Evolutionary conservation across 2,888 invertebrate species (phyloP).

Genomic region (Mycalesis mineus): DNA sequence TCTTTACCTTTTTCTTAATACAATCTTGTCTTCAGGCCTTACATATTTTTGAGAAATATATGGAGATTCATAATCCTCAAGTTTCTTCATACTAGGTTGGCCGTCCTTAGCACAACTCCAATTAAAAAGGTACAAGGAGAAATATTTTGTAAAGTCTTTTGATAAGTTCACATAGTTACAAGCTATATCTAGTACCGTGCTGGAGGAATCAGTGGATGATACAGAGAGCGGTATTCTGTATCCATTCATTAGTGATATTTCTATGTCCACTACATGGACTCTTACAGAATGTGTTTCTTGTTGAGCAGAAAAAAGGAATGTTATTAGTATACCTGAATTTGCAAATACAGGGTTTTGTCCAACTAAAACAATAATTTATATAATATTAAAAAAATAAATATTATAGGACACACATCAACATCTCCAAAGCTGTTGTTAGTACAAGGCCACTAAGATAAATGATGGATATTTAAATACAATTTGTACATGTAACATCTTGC

Average conservation of each 20-base stretch:
- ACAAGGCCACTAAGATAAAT: too few relatives aligned
- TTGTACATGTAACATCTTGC: too few relatives aligned
- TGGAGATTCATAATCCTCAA: slow-evolving; percentile 98
- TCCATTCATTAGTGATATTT: slow-evolving; percentile 91
- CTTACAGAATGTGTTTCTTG: slow-evolving; percentile 88
- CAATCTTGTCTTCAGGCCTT: slow-evolving; percentile 85
- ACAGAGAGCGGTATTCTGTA: slow-evolving; percentile 89
- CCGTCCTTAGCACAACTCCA: slow-evolving; percentile 85
- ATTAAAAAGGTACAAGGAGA: slow-evolving; percentile 92
- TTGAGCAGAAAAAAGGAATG: slow-evolving; percentile 94
- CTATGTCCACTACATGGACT: slow-evolving; percentile 84
- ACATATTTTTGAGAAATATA: slow-evolving; percentile 92
- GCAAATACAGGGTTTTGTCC: slow-evolving; percentile 91
- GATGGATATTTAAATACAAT: too few relatives aligned
- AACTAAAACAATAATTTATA: slow-evolving; percentile 73
- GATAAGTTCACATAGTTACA: slow-evolving; percentile 89
- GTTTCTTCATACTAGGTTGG: slow-evolving; percentile 87
- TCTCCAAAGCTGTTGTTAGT: too few relatives aligned
- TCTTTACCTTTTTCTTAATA: slow-evolving; percentile 88
- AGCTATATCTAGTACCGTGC: slow-evolving; percentile 88
- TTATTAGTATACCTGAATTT: slow-evolving; percentile 87
- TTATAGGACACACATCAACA: too few relatives aligned
- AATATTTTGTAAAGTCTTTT: slow-evolving; percentile 89
- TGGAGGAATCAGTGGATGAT: slow-evolving; percentile 90
- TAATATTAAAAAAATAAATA: too few relatives aligned